Conservation (phyloP, 2,797 vertebrate species). For the Acridotheres tristis region DNA sequence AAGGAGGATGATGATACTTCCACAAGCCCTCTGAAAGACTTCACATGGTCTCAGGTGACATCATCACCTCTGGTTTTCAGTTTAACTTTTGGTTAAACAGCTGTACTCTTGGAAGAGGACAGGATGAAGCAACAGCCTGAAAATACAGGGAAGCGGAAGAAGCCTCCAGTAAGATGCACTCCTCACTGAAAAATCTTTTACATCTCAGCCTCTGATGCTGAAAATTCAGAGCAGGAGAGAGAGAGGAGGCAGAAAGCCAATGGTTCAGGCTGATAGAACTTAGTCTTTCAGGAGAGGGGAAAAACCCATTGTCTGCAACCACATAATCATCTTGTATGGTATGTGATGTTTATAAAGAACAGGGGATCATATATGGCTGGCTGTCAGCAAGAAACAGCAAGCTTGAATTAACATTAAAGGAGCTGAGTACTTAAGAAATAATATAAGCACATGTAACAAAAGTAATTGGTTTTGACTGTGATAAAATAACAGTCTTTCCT, state of each 20-base stretch:
- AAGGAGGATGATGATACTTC: not conserved
- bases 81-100: not conserved
- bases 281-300: constrained; percentile 1
- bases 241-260: not conserved
- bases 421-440: constrained; percentile 34
- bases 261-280: not conserved
- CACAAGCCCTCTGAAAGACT: not conserved
- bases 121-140: not conserved
- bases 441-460: constrained; percentile 14
- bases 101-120: not conserved
- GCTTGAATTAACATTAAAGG: constrained; percentile 44
- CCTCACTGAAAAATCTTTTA: not conserved
- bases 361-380: not conserved
- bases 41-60: not conserved
- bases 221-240: not conserved
- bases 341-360: constrained; percentile 34
- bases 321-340: not conserved
- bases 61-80: not conserved
- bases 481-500: not conserved
- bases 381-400: constrained; percentile 33
- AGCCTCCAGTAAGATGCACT: not conserved
- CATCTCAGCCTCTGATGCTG: not conserved
- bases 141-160: not conserved
- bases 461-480: constrained; percentile 35
- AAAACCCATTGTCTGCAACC: not conserved